Evolutionary conservation across 2,797 vertebrate species (phyloP).

Genomic region (Cossypha caffra): DNA sequence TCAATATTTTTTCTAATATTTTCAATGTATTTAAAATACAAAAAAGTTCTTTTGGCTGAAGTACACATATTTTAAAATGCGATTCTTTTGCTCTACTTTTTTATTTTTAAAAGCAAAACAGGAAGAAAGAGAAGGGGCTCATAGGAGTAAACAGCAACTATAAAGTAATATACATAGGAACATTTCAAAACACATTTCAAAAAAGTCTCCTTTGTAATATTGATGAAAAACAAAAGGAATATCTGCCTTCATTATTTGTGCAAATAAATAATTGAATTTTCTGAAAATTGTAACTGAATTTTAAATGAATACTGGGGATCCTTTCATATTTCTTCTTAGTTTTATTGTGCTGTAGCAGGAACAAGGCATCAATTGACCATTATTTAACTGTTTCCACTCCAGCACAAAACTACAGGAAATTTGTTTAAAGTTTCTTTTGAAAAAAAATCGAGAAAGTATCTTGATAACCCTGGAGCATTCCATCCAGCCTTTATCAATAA

Average conservation of each 20-base stretch:
- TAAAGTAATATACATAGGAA: neutral
- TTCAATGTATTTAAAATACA: neutral
- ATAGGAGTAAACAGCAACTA: neutral
- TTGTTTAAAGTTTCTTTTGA: neutral
- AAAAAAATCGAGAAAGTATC: neutral
- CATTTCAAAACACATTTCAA: neutral
- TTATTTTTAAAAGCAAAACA: neutral
- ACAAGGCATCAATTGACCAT: neutral
- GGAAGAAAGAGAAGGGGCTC: neutral
- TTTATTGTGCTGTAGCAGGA: neutral
- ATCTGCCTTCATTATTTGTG: neutral
- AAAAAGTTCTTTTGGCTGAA: neutral
- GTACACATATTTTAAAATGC: neutral
- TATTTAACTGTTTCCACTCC: neutral
- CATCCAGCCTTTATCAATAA: neutral
- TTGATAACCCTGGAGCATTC: neutral
- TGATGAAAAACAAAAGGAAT: neutral
- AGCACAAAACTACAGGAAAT: neutral
- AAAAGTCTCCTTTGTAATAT: accelerated
- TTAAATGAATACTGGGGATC: neutral
- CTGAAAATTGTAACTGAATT: neutral
- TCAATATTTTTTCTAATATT: neutral
- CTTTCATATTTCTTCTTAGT: neutral
- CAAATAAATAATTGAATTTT: neutral
- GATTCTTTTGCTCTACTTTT: neutral